Base-by-base conservation (phyloP, 2,888 invertebrate species). In the Andrena bucephala region DNA sequence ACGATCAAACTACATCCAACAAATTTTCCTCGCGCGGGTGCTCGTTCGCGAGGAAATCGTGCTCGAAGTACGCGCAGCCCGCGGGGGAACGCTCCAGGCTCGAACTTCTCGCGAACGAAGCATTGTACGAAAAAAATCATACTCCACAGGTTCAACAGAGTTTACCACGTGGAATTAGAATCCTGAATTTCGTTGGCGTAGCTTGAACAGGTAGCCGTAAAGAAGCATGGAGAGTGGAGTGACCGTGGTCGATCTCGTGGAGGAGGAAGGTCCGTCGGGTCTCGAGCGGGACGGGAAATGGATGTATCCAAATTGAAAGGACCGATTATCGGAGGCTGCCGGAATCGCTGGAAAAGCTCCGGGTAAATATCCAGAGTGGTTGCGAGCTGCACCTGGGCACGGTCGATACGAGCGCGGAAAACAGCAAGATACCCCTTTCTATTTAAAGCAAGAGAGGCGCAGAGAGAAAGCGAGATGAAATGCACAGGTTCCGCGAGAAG, bases 351-450 rank as follows among this genome's bases (percentile, higher is more conserved):
- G 42, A 59, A 79, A 72, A 52, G 70, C 33, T 67, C 48, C 74
- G 48, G 42, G 74, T 81, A 81, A 81, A 81, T 81, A 81, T 81
- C 70, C 48, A 57, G 66, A 75, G 63, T 80, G 72, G 33, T 73
- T 60, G 50, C 60, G 67, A 63, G 57, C 68, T 31, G 66, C 81
- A 57, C 65, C 70, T 54, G 50, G 59, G 27, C 31, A 20, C 57
- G 71, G 54, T 81, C 81, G 81, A 81, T 82, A 82, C 75, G 70
- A 57, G 60, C 69, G 60, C 24, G 73, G 66, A 50, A 70, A 81
- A 74, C 69, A 73, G 74, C 33, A 71, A 71, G 81, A 48, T 67
- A 48, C 70, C 69, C 63, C 52, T 67, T 82, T 81, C 67, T 70
- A 66, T 81, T 81, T 57, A 50, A 67, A 71, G n/a, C 57, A 62